A percentile compares a stretch with the other conserved stretches of the same genome.
Evolutionary conservation across 1,140 invertebrate species (phyloP).

Genomic region (Chelonus insularis): DNA sequence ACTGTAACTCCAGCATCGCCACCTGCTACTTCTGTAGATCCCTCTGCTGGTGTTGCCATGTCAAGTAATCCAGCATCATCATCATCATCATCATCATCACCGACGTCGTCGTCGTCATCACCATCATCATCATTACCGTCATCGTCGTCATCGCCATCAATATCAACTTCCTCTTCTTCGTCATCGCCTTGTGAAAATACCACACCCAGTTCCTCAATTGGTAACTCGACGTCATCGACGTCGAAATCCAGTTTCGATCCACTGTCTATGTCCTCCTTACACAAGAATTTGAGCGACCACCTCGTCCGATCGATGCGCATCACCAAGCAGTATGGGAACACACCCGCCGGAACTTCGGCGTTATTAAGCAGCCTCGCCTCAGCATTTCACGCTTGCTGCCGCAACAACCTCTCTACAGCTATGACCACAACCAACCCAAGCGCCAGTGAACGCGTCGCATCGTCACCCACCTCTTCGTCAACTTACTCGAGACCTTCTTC

Average conservation of each 20-base stretch:
- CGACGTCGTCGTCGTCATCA: slow-evolving; percentile 7
- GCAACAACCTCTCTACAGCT: slow-evolving; percentile 48
- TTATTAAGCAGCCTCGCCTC: slow-evolving; percentile 42
- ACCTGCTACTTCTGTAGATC: slow-evolving; percentile 25
- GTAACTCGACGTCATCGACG: neutral
- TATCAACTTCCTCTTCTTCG: neutral
- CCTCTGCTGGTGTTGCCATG: slow-evolving; percentile 5
- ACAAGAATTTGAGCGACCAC: slow-evolving; percentile 16
- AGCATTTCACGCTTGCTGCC: slow-evolving; percentile 37
- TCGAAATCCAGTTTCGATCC: slow-evolving; percentile 13
- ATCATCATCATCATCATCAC: slow-evolving; percentile 1
- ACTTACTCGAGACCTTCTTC: slow-evolving; percentile 21
- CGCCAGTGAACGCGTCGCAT: slow-evolving; percentile 32
- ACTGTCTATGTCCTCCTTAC: neutral
- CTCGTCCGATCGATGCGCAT: slow-evolving; percentile 28
- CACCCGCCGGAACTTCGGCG: slow-evolving; percentile 37
- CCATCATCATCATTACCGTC: slow-evolving; percentile 18
- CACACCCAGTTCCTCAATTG: neutral
- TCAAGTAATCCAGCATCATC: slow-evolving; percentile 8
- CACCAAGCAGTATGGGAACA: slow-evolving; percentile 20
- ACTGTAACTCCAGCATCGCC: slow-evolving; percentile 68
- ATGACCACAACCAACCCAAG: slow-evolving; percentile 34
- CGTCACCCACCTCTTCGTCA: slow-evolving; percentile 18
- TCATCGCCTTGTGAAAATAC: slow-evolving; percentile 12
- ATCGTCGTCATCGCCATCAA: slow-evolving; percentile 15